Percentiles rank a stretch among this genome's conserved stretches.
Conservation (phyloP, 1,140 invertebrate genomes). For the Sarcophaga peregrina region DNA sequence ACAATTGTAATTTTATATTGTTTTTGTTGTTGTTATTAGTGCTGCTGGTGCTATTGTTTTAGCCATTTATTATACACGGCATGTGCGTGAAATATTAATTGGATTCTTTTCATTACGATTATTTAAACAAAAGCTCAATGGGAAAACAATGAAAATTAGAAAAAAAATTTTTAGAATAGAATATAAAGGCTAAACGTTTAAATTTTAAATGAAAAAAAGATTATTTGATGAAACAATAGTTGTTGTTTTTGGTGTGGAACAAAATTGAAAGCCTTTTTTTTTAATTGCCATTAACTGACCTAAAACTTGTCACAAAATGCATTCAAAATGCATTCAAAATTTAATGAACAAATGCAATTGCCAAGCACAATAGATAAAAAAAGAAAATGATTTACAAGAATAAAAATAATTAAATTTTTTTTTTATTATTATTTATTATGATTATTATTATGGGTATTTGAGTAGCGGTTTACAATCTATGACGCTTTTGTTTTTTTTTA, state of each 20-base stretch:
- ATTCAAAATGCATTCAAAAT: too few species aligned
- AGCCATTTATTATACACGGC: constrained; percentile 14
- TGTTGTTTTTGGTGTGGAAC: background rate
- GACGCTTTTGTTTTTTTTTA: too few species aligned
- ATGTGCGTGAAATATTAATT: constrained; percentile 40
- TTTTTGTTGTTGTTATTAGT: constrained; percentile 27
- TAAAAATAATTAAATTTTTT: too few species aligned
- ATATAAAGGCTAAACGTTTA: too few species aligned
- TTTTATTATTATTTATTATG: too few species aligned
- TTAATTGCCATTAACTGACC: too few species aligned
- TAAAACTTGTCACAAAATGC: too few species aligned
- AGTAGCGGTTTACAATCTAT: too few species aligned
- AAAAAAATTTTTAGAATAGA: background rate
- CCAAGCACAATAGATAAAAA: too few species aligned
- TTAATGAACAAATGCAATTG: too few species aligned
- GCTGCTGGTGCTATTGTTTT: constrained; percentile 9
- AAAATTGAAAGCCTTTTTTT: background rate
- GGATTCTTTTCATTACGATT: constrained; percentile 6
- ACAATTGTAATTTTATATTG: constrained; percentile 16
- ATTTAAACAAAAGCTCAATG: background rate
- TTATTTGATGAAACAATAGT: constrained; percentile 12
- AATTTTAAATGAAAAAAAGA: background rate
- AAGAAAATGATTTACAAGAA: too few species aligned
- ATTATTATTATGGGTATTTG: too few species aligned
- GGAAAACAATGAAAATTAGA: background rate